These are phyloP conservation scores for Chiridota heheva DNA, from an alignment of 35 echinoderm and acorn worm species.

Conservation along the genomic window DNA sequence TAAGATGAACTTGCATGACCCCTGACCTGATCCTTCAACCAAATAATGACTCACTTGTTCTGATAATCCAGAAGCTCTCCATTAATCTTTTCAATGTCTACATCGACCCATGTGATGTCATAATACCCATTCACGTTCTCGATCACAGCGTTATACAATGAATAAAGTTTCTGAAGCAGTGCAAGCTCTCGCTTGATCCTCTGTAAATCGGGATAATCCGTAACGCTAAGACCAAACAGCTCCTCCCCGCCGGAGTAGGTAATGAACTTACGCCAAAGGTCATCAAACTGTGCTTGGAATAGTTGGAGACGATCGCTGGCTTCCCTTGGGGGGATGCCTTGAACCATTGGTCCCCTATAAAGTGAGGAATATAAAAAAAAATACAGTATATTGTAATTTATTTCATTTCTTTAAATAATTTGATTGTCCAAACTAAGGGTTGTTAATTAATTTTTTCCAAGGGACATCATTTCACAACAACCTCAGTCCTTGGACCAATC, in stretches of 20 bases:
- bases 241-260: constrained; percentile 98
- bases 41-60: constrained; percentile 73
- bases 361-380: neutral
- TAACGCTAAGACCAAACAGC: constrained; percentile 88
- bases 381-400: too few relatives aligned
- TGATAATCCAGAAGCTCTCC: constrained; percentile 91
- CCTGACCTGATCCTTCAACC: too few relatives aligned
- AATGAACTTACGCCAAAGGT: constrained; percentile 80
- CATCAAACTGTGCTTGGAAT: constrained; percentile 95
- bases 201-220: constrained; percentile 94
- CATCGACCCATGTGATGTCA: constrained; percentile 97
- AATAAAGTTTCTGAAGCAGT: constrained; percentile 94
- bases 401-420: too few relatives aligned
- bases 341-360: constrained; percentile 90
- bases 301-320: constrained; percentile 90
- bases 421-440: too few relatives aligned
- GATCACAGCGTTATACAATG: constrained; percentile 91
- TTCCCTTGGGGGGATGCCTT: constrained; percentile 81
- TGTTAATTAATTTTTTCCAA: too few relatives aligned
- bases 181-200: constrained; percentile 92
- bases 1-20: too few relatives aligned
- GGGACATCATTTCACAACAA: too few relatives aligned
- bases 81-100: constrained; percentile 99
- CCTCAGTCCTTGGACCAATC: too few relatives aligned
- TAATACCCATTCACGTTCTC: constrained; percentile 99